Conservation (phyloP, 1,140 invertebrate genomes). For the Mercenaria mercenaria region DNA sequence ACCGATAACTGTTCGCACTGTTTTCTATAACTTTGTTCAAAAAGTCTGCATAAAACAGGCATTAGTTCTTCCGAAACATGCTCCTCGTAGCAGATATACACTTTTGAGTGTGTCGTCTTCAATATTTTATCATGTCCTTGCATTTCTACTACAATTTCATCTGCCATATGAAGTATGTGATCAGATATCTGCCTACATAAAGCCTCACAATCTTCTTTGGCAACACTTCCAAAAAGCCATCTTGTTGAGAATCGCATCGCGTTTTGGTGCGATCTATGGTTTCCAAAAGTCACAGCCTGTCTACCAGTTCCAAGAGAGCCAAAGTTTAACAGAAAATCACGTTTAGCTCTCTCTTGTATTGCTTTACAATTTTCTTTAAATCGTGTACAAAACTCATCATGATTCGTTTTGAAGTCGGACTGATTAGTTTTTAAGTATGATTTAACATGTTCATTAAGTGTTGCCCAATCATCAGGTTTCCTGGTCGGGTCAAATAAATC, state of each 20-base stretch:
- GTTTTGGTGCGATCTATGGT: too few relatives aligned
- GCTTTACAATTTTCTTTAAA: constrained; percentile 16
- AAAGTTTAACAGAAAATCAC: neutral
- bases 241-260: neutral
- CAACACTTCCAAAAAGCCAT: constrained; percentile 10
- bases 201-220: constrained; percentile 25
- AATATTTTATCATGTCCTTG: neutral
- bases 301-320: neutral
- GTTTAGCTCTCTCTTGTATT: neutral
- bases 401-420: neutral
- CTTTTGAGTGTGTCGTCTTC: neutral
- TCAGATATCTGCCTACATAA: constrained; percentile 13
- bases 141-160: constrained; percentile 20
- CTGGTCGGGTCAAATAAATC: constrained; percentile 16
- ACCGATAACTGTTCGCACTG: neutral
- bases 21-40: constrained; percentile 16
- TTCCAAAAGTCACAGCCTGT: neutral
- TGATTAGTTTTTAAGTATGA: neutral
- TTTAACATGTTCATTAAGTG: constrained; percentile 30
- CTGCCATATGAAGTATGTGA: neutral
- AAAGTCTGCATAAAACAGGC: constrained; percentile 11
- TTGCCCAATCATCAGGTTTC: constrained; percentile 29
- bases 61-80: constrained; percentile 11
- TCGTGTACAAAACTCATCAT: constrained; percentile 19
- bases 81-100: constrained; percentile 49